These are phyloP conservation scores for Tanypteryx hageni DNA, from an alignment of 2,888 invertebrate species.

Conservation along the genomic window DNA sequence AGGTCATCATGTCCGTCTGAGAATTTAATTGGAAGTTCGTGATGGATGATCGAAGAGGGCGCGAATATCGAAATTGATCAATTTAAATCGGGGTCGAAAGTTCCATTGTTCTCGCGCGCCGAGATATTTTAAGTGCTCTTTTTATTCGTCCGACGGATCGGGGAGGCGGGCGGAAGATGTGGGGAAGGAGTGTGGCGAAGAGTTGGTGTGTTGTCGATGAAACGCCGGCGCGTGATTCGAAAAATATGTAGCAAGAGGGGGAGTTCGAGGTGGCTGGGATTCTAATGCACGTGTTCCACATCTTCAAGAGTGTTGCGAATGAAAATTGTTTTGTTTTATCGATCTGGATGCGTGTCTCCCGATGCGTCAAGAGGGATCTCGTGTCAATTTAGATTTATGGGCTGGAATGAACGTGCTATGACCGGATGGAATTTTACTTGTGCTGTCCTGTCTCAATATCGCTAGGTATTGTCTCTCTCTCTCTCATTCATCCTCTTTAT, in stretches of 20 bases:
- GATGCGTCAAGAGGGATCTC: not conserved
- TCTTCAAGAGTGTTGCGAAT: not conserved
- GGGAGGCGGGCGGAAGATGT: too few relatives aligned
- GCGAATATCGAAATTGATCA: too few relatives aligned
- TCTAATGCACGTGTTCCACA: conserved; percentile 23
- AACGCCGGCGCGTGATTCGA: not conserved
- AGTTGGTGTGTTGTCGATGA: not conserved
- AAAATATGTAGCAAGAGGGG: not conserved
- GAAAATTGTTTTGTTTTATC: not conserved
- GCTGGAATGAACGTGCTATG: not conserved
- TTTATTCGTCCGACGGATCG: too few relatives aligned
- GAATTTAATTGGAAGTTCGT: too few relatives aligned
- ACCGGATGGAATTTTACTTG: too few relatives aligned
- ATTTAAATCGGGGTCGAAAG: not conserved
- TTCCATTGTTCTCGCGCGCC: not conserved
- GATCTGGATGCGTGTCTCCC: not conserved
- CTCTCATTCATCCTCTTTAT: too few relatives aligned
- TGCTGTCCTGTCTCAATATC: too few relatives aligned
- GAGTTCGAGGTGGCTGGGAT: not conserved
- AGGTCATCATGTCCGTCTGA: too few relatives aligned
- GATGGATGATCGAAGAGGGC: too few relatives aligned
- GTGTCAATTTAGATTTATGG: conserved; percentile 34
- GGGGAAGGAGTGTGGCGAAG: not conserved
- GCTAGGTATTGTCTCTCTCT: too few relatives aligned
- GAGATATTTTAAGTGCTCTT: not conserved